These are phyloP conservation scores for Daboia siamensis DNA, from an alignment of 2,113 vertebrate genomes.

Conservation along the genomic window DNA sequence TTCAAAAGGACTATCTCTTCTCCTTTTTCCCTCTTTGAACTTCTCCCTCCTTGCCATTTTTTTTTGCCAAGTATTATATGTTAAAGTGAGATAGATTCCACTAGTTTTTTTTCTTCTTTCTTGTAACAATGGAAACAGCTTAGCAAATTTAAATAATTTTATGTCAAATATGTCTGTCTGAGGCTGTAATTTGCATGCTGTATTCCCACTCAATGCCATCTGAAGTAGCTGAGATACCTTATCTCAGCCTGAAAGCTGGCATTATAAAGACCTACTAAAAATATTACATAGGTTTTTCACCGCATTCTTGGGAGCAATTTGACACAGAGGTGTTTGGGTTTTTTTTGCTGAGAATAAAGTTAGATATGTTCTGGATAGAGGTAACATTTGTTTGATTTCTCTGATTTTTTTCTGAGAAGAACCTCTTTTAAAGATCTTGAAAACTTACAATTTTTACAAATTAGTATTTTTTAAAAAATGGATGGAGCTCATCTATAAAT, in stretches of 20 bases:
- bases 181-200: constrained; percentile 60
- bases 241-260: constrained; percentile 53
- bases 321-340: background rate
- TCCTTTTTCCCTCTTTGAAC: background rate
- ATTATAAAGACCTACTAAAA: constrained; percentile 50
- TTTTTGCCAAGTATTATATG: background rate
- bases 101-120: background rate
- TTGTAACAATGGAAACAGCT: constrained; percentile 39
- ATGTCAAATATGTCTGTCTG: constrained; percentile 48
- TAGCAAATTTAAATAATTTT: constrained; percentile 55
- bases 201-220: constrained; percentile 55
- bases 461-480: too few species aligned
- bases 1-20: background rate
- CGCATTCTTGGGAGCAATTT: constrained; percentile 7
- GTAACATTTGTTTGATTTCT: background rate
- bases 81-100: constrained; percentile 9
- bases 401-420: background rate
- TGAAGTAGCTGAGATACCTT: constrained; percentile 56
- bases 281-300: constrained; percentile 50
- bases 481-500: background rate
- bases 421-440: constrained; percentile 23
- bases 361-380: background rate
- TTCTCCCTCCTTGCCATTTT: background rate
- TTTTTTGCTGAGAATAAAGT: constrained; percentile 1
- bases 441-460: background rate